phyloP scores from a whole-genome alignment of 2,888 invertebrate genomes.

The Mylabris sibirica region DNA sequence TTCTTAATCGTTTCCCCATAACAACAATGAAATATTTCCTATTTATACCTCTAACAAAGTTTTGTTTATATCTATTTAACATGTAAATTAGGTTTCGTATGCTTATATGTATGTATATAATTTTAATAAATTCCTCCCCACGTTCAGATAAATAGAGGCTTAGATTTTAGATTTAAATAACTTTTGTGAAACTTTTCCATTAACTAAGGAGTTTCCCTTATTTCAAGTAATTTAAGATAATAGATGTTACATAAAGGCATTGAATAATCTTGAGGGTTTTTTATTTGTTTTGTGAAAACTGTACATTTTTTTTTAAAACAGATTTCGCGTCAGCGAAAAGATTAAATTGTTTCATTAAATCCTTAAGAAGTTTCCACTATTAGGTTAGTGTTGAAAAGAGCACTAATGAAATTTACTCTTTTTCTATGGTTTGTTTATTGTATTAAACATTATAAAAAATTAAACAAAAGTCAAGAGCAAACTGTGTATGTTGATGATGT shows the following conservation, averaged over 20 bases:
- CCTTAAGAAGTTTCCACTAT: neutral
- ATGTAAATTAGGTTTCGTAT: neutral
- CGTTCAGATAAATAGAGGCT: neutral
- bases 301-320: neutral
- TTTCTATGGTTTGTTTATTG: neutral
- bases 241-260: neutral
- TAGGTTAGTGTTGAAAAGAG: slow-evolving; percentile 7
- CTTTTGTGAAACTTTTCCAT: slow-evolving; percentile 6
- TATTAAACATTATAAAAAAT: neutral
- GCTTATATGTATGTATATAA: neutral
- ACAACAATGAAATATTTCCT: neutral
- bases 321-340: neutral
- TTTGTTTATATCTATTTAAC: neutral
- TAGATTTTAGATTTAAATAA: neutral
- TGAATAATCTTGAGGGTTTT: neutral
- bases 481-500: neutral
- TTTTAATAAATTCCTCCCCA: neutral
- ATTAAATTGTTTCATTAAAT: neutral
- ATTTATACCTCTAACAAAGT: neutral
- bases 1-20: neutral
- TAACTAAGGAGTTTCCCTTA: neutral
- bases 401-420: neutral
- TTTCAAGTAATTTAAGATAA: slow-evolving; percentile 7
- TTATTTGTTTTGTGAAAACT: neutral
- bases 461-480: neutral